These are phyloP conservation scores for Delphinus delphis DNA, from an alignment of 2,113 vertebrate species.

Conservation along the genomic window DNA sequence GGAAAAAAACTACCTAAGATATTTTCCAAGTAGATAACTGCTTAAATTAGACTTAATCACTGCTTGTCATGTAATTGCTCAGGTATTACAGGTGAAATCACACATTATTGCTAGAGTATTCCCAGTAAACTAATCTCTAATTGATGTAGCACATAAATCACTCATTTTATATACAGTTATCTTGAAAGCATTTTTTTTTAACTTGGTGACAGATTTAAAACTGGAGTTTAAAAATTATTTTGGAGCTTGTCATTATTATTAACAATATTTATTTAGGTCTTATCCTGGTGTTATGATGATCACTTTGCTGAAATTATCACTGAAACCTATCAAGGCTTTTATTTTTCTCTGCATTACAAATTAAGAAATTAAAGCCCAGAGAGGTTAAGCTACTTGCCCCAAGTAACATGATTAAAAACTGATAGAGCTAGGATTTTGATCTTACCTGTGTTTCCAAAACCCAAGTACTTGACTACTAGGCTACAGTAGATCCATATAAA, in stretches of 20 bases:
- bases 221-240: background rate
- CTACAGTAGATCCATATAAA: background rate
- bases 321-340: background rate
- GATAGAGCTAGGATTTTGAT: background rate
- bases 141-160: background rate
- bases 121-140: background rate
- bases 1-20: background rate
- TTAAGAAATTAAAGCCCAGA: background rate
- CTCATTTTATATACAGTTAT: background rate
- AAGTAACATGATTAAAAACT: background rate
- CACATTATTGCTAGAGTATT: background rate
- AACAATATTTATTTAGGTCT: background rate
- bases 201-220: constrained; percentile 10
- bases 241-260: background rate
- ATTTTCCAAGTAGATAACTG: background rate
- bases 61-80: background rate
- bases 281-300: background rate
- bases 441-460: background rate
- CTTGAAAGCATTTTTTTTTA: background rate
- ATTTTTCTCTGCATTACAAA: constrained; percentile 2
- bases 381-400: background rate
- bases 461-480: background rate
- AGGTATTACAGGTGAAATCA: background rate
- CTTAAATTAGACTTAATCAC: background rate
- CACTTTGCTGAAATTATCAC: constrained; percentile 5